Evolutionary conservation across 2,797 vertebrate genomes (phyloP), one percentile per base, ranked within the genome.

Genomic region (Sebastes reedi): DNA sequence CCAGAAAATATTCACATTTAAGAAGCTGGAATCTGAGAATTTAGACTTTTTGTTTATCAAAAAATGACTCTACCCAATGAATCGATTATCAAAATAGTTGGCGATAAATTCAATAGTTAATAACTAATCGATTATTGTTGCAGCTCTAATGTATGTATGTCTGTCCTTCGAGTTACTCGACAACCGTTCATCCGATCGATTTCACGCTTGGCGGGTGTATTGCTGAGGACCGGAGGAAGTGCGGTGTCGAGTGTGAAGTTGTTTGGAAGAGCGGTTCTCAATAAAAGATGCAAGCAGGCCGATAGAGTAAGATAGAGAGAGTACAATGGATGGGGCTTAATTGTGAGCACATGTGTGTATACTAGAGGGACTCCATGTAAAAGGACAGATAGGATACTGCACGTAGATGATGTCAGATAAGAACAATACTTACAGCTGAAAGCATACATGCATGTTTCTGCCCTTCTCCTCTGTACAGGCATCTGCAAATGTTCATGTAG

Each of bases 401-500:
- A 50, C 46, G 50, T n/a, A 46, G 67, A 82, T 88, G 58, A 80
- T 71, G 76, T 76, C 69, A 87, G 79, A 72, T 65, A 50, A 66
- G 14, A 75, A 67, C 29, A 76, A 67, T 56, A 58, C 73, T 56
- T 56, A 52, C 12, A 13, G 52, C 56, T 75, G 18, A 78, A 86
- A 81, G 67, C 70, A 76, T 24, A 16, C 56, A 46, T 16, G 39
- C 60, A 46, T 16, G 42, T 79, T 71, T 80, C 61, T 64, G 62
- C 76, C 58, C 62, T 39, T 62, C n/a, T 70, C 61, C 61, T 82
- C 29, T 25, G 10, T 9, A 69, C 65, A 80, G 55, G 72, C 76
- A 72, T 84, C 70, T 82, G 83, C 30, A 73, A 85, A 72, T 77
- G 68, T 66, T 85, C 82, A 80, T 78, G 68, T 69, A 72, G 69